A percentile compares a stretch with the other conserved stretches of the same genome.
Conservation (phyloP, 2,888 invertebrate species). For the Pseudoips prasinana region DNA sequence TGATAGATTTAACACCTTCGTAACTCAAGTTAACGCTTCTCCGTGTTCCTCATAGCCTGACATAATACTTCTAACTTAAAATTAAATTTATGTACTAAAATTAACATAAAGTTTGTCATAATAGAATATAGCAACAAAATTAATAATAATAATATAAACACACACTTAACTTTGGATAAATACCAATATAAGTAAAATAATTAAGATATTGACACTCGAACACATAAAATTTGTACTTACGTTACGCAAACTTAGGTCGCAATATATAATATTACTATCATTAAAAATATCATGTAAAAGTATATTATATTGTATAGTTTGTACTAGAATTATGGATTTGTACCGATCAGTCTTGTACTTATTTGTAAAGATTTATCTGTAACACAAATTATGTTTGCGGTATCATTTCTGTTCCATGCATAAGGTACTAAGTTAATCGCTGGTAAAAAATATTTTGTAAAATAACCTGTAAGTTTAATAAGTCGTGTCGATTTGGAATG, state of each 20-base stretch:
- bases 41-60: conserved; percentile 47
- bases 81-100: conserved; percentile 47
- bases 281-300: conserved; percentile 49
- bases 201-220: conserved; percentile 74
- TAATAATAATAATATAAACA: conserved; percentile 72
- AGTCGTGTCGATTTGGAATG: conserved; percentile 26
- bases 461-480: conserved; percentile 9
- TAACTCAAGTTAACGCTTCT: conserved; percentile 4
- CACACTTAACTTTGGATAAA: conserved; percentile 79
- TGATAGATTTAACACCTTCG: neutral
- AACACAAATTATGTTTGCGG: conserved; percentile 58
- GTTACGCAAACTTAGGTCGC: conserved; percentile 64
- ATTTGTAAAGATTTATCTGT: conserved; percentile 46
- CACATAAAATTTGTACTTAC: conserved; percentile 79
- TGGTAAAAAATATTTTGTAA: no score
- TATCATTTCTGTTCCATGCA: conserved; percentile 9
- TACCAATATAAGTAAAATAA: conserved; percentile 68
- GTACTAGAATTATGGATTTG: conserved; percentile 69
- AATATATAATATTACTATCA: conserved; percentile 47
- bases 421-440: neutral
- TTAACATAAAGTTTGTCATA: conserved; percentile 64
- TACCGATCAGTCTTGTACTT: conserved; percentile 76
- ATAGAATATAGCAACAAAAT: conserved; percentile 76
- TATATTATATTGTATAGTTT: conserved; percentile 51
- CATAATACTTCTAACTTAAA: conserved; percentile 49